Conservation (phyloP, 2,797 vertebrate genomes). For the Liasis olivaceus region DNA sequence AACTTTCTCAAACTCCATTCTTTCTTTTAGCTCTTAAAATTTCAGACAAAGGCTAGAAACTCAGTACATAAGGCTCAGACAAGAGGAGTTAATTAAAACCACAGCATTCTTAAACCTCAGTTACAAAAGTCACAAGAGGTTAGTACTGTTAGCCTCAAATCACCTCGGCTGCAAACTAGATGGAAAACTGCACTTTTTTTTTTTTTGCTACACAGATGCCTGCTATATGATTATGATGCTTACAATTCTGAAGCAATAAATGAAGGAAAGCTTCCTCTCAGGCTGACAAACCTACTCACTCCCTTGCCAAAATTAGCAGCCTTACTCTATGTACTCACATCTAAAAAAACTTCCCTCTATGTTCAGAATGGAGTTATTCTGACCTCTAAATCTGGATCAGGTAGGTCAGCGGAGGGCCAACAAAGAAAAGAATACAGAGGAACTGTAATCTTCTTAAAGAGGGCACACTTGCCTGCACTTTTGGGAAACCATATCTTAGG, state of each 20-base stretch:
- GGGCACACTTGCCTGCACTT: not conserved
- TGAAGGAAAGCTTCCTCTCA: not conserved
- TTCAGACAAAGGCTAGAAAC: not conserved
- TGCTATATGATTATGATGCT: not conserved
- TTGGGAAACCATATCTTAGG: not conserved
- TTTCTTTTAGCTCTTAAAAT: not conserved
- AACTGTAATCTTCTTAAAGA: not conserved
- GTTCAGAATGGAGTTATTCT: not conserved
- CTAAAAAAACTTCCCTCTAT: not conserved
- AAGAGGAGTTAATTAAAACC: slow-evolving; percentile 7
- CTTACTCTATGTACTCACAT: not conserved
- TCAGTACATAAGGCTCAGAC: not conserved
- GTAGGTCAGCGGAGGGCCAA: not conserved
- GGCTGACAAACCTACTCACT: not conserved
- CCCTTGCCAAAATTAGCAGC: not conserved
- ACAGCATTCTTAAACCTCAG: not conserved
- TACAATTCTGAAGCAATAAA: not conserved
- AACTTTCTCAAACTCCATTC: not conserved
- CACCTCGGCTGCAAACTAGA: slow-evolving; percentile 12
- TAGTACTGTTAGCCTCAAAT: not conserved
- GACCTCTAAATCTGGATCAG: not conserved
- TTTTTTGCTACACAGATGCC: not conserved
- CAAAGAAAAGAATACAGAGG: not conserved
- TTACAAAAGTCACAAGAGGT: not conserved
- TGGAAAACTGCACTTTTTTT: not conserved